Base-by-base conservation (phyloP, 2,888 invertebrate genomes). In the Dynastes tityus region DNA sequence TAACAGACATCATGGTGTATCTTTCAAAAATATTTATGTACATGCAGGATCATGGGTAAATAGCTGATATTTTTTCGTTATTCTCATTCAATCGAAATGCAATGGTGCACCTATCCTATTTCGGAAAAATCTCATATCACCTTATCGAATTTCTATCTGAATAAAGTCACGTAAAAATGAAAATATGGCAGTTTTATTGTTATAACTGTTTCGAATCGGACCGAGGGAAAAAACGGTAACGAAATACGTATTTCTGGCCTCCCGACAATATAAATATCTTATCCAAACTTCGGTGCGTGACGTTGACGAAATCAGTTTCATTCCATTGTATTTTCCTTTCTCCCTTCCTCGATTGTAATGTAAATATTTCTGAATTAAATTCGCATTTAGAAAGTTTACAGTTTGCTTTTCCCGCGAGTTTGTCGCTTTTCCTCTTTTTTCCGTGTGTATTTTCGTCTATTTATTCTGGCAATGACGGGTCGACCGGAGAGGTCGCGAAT, bases 281-380 rank as follows among this genome's bases (percentile, higher is more conserved):
- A 74, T 74, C 27, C 73, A 61, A 61, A 74, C 61, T 61, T 61
- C 13, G 58, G 63, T 74, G 61, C 61, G 61, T 74, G 73, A 74
- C 29, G 45, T 74, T 74, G 73, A 74, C 61, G 63, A 74, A 61
- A 74, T 74, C 73, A 74, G 61, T 74, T 74, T 61, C 73, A 61
- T 74, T 74, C 73, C 73, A 45, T 74, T 74, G 63, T 74, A 74
- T 74, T 61, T 45, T 61, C 61, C 73, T 22, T 74, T 74, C 29
- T 40, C 45, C 49, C 40, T 40, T 51, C 22, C 64, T 74, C 78
- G 74, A 78, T 78, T 78, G 70, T 77, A 78, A 78, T 78, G 78
- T 73, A 78, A 78, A 78, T 78, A 78, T 64, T 65, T 71, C 73
- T 64, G 73, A 74, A 78, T 78, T 78, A 78, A 74, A 74, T 74